Conservation (phyloP, 2,797 vertebrate species). For the Nyctalus aviator region DNA sequence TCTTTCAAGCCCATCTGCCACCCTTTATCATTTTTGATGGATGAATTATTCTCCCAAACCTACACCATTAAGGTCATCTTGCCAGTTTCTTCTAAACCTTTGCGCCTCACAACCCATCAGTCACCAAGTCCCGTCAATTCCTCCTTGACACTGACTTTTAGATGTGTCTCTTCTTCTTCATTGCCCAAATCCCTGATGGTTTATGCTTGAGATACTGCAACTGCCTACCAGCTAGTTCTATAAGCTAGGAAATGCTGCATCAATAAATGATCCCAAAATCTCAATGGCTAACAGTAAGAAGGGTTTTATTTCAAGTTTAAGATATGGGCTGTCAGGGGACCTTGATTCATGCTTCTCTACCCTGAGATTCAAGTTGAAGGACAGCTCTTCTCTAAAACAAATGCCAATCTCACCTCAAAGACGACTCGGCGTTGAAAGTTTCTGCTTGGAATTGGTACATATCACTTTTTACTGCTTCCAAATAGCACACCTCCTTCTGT, state of each 20-base stretch:
- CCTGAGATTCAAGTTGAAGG: not conserved
- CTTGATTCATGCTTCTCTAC: not conserved
- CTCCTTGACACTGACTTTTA: slow-evolving; percentile 26
- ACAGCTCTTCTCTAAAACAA: not conserved
- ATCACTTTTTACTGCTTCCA: not conserved
- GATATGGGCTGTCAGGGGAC: not conserved
- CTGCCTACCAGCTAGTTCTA: not conserved
- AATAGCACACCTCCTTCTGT: not conserved
- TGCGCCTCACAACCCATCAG: not conserved
- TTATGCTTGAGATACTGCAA: not conserved
- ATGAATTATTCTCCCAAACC: not conserved
- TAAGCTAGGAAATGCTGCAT: not conserved
- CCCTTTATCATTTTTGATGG: not conserved
- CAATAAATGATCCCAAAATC: not conserved
- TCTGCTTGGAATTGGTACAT: not conserved
- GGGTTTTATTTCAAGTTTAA: slow-evolving; percentile 16
- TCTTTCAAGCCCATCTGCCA: not conserved
- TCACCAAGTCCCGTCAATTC: not conserved
- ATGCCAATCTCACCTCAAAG: not conserved
- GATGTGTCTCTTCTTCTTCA: not conserved
- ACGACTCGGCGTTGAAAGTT: not conserved
- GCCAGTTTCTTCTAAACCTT: slow-evolving; percentile 22
- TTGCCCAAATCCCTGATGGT: not conserved
- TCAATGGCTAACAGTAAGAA: not conserved
- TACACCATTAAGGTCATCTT: not conserved